Conservation (phyloP, 92 coral and sea anemone genomes). For the Parazoanthus darwini region DNA sequence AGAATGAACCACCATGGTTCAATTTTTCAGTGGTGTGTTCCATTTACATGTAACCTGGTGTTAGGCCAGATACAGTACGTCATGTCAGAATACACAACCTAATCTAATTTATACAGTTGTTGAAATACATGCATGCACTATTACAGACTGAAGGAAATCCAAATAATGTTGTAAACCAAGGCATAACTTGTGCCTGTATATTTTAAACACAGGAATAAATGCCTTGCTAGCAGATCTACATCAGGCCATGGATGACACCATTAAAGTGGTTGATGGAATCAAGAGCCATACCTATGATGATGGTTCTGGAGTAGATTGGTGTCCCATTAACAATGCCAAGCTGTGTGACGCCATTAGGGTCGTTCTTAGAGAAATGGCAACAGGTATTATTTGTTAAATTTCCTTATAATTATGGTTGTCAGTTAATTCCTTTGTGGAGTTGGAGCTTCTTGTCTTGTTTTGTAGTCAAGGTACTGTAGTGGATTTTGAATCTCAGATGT, state of each 20-base stretch:
- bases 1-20: too few species aligned
- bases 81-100: too few species aligned
- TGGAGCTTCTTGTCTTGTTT: too few species aligned
- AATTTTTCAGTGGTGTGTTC: too few species aligned
- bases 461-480: too few species aligned
- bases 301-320: constrained; percentile 26
- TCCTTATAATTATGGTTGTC: too few species aligned
- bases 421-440: not conserved
- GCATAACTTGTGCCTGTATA: not conserved
- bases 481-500: too few species aligned
- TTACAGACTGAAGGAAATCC: not conserved
- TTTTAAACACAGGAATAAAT: constrained; percentile 4
- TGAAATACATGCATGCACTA: not conserved
- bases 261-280: constrained; percentile 16
- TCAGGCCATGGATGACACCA: constrained; percentile 17
- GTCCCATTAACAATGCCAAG: constrained; percentile 44
- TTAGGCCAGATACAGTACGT: too few species aligned
- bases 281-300: constrained; percentile 13
- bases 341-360: constrained; percentile 42
- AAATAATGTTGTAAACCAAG: too few species aligned
- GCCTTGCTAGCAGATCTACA: constrained; percentile 25
- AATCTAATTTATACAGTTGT: too few species aligned
- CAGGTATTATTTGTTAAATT: not conserved
- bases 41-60: too few species aligned
- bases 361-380: constrained; percentile 48